phyloP scores from a whole-genome alignment of 2,888 invertebrate genomes.

The Agonopterix subpropinquella region DNA sequence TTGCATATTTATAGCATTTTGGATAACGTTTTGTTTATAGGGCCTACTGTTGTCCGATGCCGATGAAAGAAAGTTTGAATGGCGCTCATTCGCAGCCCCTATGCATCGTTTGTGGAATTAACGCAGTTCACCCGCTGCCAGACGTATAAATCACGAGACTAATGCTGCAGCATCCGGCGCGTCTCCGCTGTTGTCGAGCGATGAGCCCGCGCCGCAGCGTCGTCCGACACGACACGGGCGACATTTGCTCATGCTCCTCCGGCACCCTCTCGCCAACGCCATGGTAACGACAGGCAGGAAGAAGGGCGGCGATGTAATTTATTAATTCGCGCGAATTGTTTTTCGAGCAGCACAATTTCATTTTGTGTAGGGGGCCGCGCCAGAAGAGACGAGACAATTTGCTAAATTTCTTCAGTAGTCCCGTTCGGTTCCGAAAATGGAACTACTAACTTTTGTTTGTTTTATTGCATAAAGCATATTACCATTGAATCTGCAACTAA shows the following conservation, averaged over 20 bases:
- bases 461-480: no score
- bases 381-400: no score
- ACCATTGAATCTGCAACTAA: no score
- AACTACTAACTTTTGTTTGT: neutral
- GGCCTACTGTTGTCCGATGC: constrained; percentile 7
- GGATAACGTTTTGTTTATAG: constrained; percentile 27
- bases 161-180: constrained; percentile 67
- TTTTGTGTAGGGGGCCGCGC: constrained; percentile 3
- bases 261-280: constrained; percentile 19
- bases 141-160: constrained; percentile 69
- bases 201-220: constrained; percentile 19
- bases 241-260: constrained; percentile 9
- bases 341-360: constrained; percentile 23
- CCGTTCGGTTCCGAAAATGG: no score
- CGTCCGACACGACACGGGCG: constrained; percentile 4
- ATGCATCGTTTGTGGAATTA: constrained; percentile 59
- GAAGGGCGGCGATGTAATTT: constrained; percentile 52
- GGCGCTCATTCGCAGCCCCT: constrained; percentile 29
- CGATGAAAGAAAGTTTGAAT: constrained; percentile 14
- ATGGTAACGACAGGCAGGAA: constrained; percentile 38
- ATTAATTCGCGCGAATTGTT: constrained; percentile 55
- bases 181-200: constrained; percentile 44
- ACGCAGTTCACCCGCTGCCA: constrained; percentile 54
- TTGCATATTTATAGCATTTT: constrained; percentile 46
- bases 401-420: no score